Evolutionary conservation across 2,888 invertebrate species (phyloP).

Genomic region (Dynastes tityus): DNA sequence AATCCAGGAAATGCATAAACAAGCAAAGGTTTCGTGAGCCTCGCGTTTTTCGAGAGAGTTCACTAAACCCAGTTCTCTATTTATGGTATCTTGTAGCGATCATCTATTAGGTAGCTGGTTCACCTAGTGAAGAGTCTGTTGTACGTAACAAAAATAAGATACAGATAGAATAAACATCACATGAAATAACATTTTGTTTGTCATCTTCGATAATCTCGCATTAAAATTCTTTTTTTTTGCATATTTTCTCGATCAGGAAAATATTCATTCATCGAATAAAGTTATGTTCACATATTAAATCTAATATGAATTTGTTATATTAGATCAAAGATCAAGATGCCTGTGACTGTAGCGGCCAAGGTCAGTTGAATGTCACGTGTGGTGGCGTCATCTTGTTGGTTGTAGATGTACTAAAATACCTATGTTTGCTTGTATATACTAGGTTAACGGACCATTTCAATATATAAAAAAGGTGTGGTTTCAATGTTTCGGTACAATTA

Average conservation of each 20-base stretch:
- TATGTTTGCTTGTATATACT: neutral
- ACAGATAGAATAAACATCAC: too few relatives aligned
- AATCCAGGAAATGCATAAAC: neutral
- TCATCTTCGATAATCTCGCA: too few relatives aligned
- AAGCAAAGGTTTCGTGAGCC: neutral
- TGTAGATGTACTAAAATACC: neutral
- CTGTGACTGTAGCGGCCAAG: neutral
- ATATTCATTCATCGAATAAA: too few relatives aligned
- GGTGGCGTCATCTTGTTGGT: neutral
- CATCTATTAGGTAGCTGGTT: neutral
- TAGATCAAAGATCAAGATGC: neutral
- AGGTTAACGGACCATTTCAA: slow-evolving; percentile 8
- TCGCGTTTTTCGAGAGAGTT: neutral
- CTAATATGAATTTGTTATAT: too few relatives aligned
- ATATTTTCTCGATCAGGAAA: too few relatives aligned
- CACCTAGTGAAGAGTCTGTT: too few relatives aligned
- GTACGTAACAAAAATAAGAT: too few relatives aligned
- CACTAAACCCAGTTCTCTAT: neutral
- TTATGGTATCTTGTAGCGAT: neutral
- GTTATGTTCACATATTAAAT: too few relatives aligned
- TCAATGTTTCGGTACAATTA: too few relatives aligned
- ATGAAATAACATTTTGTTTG: too few relatives aligned
- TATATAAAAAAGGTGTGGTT: neutral
- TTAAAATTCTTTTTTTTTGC: too few relatives aligned
- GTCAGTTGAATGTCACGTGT: neutral